Evolutionary conservation across 1,140 invertebrate genomes (phyloP), one percentile per base, ranked within the genome.

Genomic region (Zaprionus vittiger): DNA sequence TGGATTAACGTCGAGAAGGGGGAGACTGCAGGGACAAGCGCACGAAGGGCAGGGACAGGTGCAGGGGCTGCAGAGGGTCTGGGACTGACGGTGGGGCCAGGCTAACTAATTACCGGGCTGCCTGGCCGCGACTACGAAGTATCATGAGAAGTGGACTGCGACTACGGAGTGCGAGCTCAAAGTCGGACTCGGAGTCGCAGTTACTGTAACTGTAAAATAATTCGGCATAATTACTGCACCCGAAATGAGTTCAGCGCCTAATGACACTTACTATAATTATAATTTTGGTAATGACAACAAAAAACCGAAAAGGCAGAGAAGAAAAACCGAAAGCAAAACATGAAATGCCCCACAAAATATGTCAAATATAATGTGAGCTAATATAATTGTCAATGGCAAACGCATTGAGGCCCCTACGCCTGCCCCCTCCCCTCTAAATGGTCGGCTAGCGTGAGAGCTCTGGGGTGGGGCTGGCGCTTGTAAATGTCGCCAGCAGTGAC

Each of bases 221-320:
- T 87, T 87, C 75, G 74, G 77, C 55, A 80, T 87, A 87, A 87
- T 87, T 87, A 87, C 70, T 54, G 37, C 63, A 65, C 56, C 60
- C 61, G 56, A 73, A 89, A 89, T 83, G 84, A 83, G 84, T 83
- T 79, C 80, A 62, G 67, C 79, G 82, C 86, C 85, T 90, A 90
- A 90, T 90, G 82, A 85, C 85, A 90, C 86, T 90, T 70, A 85
- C 86, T 74, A 91, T 90, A 90, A 90, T 90, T 90, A 90, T 91
- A 90, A 91, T 90, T 90, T 90, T 83, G 86, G 85, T 90, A 90
- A 90, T 90, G 85, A 91, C 86, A 77, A 69, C 72, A 31, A 85
- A 26, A 17, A 57, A 41, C 54, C 31, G 62, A 76, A 62, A 26
- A 22, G 54, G 47, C 38, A 31, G 41, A 54, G 66, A 31, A 37